These are phyloP conservation scores for Phoebastria nigripes DNA, from an alignment of 2,797 vertebrate species.

Conservation along the genomic window DNA sequence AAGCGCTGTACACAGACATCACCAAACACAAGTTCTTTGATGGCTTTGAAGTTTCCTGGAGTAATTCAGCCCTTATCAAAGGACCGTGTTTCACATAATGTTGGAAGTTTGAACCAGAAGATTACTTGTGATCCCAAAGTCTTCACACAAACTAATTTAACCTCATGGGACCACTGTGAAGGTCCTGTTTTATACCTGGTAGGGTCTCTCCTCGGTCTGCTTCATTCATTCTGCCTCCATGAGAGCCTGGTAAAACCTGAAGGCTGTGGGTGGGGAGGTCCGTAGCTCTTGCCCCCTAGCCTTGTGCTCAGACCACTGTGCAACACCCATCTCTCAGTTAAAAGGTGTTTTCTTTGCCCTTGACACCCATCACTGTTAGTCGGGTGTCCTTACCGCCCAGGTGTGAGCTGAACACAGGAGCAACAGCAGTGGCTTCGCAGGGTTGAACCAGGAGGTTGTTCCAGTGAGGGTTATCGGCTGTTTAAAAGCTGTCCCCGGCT, in stretches of 20 bases:
- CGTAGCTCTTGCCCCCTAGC: background rate
- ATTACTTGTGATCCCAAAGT: background rate
- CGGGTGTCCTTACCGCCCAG: background rate
- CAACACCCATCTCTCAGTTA: background rate
- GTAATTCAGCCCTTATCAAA: background rate
- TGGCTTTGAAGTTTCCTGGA: conserved; percentile 26
- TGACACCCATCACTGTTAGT: background rate
- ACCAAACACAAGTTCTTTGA: background rate
- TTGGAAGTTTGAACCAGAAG: background rate
- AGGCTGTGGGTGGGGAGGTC: background rate
- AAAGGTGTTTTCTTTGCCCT: background rate
- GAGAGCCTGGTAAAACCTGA: background rate
- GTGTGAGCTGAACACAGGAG: background rate
- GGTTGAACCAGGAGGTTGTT: background rate
- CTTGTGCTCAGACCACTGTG: background rate
- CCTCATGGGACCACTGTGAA: background rate
- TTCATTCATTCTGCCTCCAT: background rate
- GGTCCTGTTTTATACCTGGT: background rate
- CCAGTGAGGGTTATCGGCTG: too few species aligned
- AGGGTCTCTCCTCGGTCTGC: background rate
- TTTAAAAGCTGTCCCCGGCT: background rate
- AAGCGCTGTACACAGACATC: background rate
- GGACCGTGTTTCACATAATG: fast-evolving
- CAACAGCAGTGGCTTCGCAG: background rate
- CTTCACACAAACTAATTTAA: background rate